Percentiles rank a stretch among this genome's conserved stretches.
These are phyloP conservation scores for Xylocopa sonorina DNA, from an alignment of 1,140 invertebrate genomes.

Conservation along the genomic window DNA sequence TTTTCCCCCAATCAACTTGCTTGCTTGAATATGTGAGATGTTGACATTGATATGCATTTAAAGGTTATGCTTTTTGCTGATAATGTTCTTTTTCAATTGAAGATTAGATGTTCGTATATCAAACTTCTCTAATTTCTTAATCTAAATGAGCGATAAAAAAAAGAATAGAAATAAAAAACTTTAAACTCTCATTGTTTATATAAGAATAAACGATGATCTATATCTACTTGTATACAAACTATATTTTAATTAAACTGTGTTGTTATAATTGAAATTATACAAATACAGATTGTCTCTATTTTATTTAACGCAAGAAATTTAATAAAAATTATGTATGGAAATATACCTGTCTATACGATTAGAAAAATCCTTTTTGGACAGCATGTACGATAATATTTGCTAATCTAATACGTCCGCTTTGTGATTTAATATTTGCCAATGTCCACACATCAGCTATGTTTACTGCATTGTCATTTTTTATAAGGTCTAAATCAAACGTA, in stretches of 20 bases:
- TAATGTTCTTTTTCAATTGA: constrained; percentile 55
- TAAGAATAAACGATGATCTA: constrained; percentile 46
- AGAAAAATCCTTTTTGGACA: constrained; percentile 84
- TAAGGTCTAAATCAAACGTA: constrained; percentile 84
- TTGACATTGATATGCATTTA: constrained; percentile 46
- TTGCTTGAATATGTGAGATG: constrained; percentile 52
- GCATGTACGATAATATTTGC: constrained; percentile 85
- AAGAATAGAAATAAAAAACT: constrained; percentile 42
- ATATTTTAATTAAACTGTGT: constrained; percentile 69
- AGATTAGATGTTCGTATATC: constrained; percentile 45
- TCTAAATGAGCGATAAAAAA: constrained; percentile 50
- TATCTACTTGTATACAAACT: constrained; percentile 61
- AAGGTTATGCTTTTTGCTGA: constrained; percentile 45
- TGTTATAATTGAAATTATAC: constrained; percentile 70
- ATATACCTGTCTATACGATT: constrained; percentile 51
- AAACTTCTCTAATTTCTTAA: constrained; percentile 49
- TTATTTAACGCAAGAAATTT: constrained; percentile 69
- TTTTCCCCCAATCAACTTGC: constrained; percentile 39
- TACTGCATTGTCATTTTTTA: constrained; percentile 77
- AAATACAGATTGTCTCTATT: constrained; percentile 72
- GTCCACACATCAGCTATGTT: constrained; percentile 75
- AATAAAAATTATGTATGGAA: constrained; percentile 59
- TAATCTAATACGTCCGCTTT: constrained; percentile 82
- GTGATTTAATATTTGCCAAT: constrained; percentile 68
- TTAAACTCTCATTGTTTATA: constrained; percentile 38